Base-by-base conservation (phyloP, 37 sponge, comb jelly and placozoan species). In the Theonella swinhoei region DNA sequence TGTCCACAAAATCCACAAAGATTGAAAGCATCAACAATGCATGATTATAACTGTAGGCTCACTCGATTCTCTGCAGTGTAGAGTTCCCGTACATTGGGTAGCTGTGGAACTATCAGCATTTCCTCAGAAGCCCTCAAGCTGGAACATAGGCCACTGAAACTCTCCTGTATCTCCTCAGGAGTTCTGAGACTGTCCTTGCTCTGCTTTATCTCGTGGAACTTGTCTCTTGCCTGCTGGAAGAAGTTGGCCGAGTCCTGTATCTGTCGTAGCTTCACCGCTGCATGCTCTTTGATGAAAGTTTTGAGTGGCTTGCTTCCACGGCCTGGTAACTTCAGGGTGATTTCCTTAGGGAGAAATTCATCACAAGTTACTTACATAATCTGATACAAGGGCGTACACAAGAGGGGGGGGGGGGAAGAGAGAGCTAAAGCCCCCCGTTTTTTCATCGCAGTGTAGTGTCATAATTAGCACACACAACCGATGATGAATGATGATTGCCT, bases 241-340 rank as follows among this genome's bases (percentile, higher is more conserved):
- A 88, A 80, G 74, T 93, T 93, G 20, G 80, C 74, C 43, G 83
- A 74, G 74, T 93, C 83, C 47, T 93, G 94, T 14, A 93, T 79
- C 87, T 93, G 94, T 79, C 82, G 77, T 22, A 93, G 87, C 82
- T 79, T 89, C 89, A 85, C 82, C 26, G 94, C 89, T 5, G 79
- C 70, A 59, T 93, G 94, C 42, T 93, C 94, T 42, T 86, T 85
- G 78, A 93, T 93, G 47, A 74, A 59, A 0, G 94, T 86, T 36
- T 76, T 83, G 22, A 83, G 70, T 0, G 79, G 67, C 42, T 78
- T 80, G 8, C 77, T 68, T 9, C 82, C 81, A 32, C 84, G 24
- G 29, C 87, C 86, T 11, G 89, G 78, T 31, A 85, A 28, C 81
- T 70, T 62, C 25, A 93, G 40, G 7, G 84, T 85, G 17, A 93